These are phyloP conservation scores for Brassicogethes aeneus DNA, from an alignment of 2,888 invertebrate species.

Conservation along the genomic window DNA sequence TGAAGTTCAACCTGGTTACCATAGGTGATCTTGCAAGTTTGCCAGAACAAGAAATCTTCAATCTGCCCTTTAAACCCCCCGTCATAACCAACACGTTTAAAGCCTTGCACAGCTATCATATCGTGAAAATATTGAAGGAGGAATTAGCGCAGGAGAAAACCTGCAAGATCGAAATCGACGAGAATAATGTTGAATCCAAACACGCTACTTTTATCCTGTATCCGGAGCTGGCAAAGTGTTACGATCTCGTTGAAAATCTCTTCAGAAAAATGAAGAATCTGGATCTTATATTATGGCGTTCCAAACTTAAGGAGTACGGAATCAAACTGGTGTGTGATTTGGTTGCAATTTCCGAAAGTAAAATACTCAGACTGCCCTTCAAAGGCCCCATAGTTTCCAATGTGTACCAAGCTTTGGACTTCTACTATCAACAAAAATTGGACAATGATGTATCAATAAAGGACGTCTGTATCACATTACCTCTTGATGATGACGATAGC, in stretches of 20 bases:
- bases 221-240: constrained; percentile 44
- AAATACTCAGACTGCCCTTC: constrained; percentile 50
- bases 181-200: constrained; percentile 16
- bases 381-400: constrained; percentile 23
- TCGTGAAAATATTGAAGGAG: background rate
- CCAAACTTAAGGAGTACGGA: constrained; percentile 42
- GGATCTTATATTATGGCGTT: constrained; percentile 44
- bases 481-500: background rate
- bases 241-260: constrained; percentile 45
- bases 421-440: background rate
- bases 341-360: constrained; percentile 49
- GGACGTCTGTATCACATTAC: background rate
- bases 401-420: constrained; percentile 22
- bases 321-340: constrained; percentile 53
- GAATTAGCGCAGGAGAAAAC: background rate
- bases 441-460: background rate
- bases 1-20: background rate
- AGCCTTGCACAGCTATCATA: background rate
- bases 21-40: constrained; percentile 18
- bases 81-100: background rate
- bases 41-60: background rate
- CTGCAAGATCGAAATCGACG: constrained; percentile 9
- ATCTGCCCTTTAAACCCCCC: background rate
- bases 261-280: constrained; percentile 45
- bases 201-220: constrained; percentile 42